A percentile compares a stretch with the other conserved stretches of the same genome.
Evolutionary conservation across 2,113 vertebrate species (phyloP).

Genomic region (Takifugu flavidus): DNA sequence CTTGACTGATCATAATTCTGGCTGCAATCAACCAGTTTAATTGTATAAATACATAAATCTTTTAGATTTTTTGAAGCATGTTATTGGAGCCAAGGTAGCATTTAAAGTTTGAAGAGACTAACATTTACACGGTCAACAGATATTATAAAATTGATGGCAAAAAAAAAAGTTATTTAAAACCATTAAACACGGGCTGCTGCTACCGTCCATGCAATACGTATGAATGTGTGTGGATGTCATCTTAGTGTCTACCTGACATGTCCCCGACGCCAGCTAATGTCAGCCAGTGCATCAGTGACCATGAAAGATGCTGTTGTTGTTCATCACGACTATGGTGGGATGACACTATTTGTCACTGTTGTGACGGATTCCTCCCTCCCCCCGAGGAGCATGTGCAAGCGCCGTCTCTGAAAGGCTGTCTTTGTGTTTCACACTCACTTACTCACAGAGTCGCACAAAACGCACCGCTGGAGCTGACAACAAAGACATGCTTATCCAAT

Average conservation of each 20-base stretch:
- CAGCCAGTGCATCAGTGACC: slow-evolving; percentile 76
- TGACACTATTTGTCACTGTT: slow-evolving; percentile 86
- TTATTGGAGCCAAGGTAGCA: no score
- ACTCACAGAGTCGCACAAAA: slow-evolving; percentile 62
- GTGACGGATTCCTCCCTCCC: slow-evolving; percentile 88
- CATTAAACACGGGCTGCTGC: slow-evolving; percentile 21
- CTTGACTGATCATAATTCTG: no score
- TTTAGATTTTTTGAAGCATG: no score
- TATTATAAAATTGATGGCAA: no score
- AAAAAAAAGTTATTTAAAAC: not conserved
- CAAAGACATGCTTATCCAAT: slow-evolving; percentile 80
- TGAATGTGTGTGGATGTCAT: slow-evolving; percentile 10
- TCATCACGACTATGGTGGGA: slow-evolving; percentile 83
- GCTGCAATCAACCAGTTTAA: no score
- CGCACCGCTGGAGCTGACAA: slow-evolving; percentile 62
- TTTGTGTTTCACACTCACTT: slow-evolving; percentile 87
- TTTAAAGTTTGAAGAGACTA: no score
- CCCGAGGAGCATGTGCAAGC: slow-evolving; percentile 85
- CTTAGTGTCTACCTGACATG: slow-evolving; percentile 37
- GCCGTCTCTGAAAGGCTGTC: slow-evolving; percentile 84
- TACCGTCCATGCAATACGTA: slow-evolving; percentile 19
- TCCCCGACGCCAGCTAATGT: slow-evolving; percentile 67
- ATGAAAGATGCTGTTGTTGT: slow-evolving; percentile 88
- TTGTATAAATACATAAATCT: no score
- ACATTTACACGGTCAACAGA: no score